A percentile compares a stretch with the other conserved stretches of the same genome.
Evolutionary conservation across 2,113 vertebrate species (phyloP).

Genomic region (Nannospalax galili): DNA sequence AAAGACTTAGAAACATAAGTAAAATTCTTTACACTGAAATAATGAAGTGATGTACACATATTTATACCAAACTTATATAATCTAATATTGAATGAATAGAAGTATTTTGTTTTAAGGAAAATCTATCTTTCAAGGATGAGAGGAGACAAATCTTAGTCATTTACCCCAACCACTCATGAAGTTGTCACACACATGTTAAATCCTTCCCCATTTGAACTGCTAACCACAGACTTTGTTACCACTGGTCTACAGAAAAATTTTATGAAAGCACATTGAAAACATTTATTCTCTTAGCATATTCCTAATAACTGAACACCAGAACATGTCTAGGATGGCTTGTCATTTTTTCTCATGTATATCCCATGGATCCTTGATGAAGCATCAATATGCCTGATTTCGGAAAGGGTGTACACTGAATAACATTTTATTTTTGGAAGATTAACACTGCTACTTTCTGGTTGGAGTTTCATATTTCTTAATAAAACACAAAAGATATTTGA

Average conservation of each 20-base stretch:
- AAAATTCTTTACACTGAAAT: not conserved
- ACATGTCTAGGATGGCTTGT: not conserved
- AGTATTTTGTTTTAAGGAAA: conserved; percentile 39
- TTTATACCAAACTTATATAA: not conserved
- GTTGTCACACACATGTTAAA: not conserved
- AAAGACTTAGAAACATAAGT: not conserved
- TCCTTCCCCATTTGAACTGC: not conserved
- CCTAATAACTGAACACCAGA: conserved; percentile 31
- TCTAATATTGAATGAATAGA: not conserved
- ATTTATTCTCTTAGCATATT: not conserved
- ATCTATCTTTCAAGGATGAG: not conserved
- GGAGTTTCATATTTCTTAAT: not conserved
- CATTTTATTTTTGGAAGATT: not conserved
- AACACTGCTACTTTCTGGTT: not conserved
- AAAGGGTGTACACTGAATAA: not conserved
- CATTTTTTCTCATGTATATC: not conserved
- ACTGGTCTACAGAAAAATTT: not conserved
- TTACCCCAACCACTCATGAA: not conserved
- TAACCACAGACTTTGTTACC: not conserved
- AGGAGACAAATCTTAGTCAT: not conserved
- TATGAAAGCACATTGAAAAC: not conserved
- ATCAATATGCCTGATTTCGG: not conserved
- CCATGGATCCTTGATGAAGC: not conserved
- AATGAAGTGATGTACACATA: not conserved
- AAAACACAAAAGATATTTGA: not conserved